Base-by-base conservation (phyloP, 2,113 vertebrate genomes). In the Carassius auratus region DNA sequence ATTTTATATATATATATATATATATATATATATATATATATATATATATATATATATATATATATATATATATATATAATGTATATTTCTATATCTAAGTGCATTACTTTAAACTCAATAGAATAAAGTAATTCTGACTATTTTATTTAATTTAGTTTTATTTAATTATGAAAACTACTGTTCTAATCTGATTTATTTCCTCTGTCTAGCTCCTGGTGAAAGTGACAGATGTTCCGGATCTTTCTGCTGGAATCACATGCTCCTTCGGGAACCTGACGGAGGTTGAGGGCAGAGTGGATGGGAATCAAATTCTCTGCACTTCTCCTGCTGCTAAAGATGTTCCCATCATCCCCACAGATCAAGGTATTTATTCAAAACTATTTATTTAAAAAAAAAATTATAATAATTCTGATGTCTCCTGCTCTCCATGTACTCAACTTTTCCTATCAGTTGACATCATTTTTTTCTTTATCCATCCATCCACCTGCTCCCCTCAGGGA, bases 261-360 rank as follows among this genome's bases (percentile, higher is more conserved):
- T 95, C 97, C 76, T 99, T 99, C 0, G 98, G 97, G n/a, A 99
- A 98, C 94, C 93, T 99, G 90, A 97, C 95, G 0, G 97, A 98
- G 92, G 96, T 97, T 74, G 96, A 99, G 75, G 98, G 97, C 1
- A 93, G 95, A 78, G 97, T 99, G 21, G 93, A 93, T 0, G 97
- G 96, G 84, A 97, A 96, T 92, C 95, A 93, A 83, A 97, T 99
- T 26, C 92, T 97, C 9, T 99, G 98, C 38, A 88, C 96, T 83
- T 99, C 98, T 0, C 98, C 98, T 0, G 92, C 96, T 15, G 95
- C 97, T 1, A 99, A 95, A 79, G 97, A 99, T 1, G 96, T 99
- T 64, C 98, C 98, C 1, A 89, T 95, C 88, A 98, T 99, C 87
- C 97, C 97, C 9, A 91, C 95, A 50, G 96, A 98, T 89, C 97